phyloP scores from a whole-genome alignment of 2,113 vertebrate genomes.

The Elephas maximus region DNA sequence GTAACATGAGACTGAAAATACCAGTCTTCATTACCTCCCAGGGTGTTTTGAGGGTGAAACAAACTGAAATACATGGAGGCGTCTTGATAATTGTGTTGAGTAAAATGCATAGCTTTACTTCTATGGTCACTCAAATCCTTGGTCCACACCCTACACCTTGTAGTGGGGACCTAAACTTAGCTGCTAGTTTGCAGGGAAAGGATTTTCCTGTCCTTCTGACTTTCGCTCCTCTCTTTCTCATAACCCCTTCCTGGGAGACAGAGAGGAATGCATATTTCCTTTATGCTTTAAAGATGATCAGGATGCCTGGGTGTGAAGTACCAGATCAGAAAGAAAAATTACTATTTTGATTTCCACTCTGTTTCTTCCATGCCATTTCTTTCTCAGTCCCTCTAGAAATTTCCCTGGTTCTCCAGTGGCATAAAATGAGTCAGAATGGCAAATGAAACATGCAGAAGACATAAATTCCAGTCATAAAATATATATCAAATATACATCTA shows the following conservation, averaged over 20 bases:
- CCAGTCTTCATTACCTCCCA: neutral
- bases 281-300: conserved; percentile 43
- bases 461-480: conserved; percentile 86
- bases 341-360: conserved; percentile 76
- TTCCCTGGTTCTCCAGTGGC: conserved; percentile 76
- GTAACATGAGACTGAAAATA: neutral
- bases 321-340: conserved; percentile 79
- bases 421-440: conserved; percentile 83
- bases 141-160: neutral
- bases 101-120: neutral
- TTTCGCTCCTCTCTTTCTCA: neutral
- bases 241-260: neutral
- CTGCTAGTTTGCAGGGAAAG: neutral
- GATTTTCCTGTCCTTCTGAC: neutral
- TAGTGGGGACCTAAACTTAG: neutral
- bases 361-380: conserved; percentile 61
- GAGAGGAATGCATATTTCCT: neutral
- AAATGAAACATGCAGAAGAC: conserved; percentile 86
- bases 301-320: conserved; percentile 38
- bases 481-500: conserved; percentile 86
- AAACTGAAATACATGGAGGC: neutral
- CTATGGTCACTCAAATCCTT: neutral
- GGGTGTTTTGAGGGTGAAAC: neutral
- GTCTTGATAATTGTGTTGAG: neutral
- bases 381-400: conserved; percentile 72